Conservation (phyloP, 1,140 invertebrate species). For the Portunus trituberculatus region DNA sequence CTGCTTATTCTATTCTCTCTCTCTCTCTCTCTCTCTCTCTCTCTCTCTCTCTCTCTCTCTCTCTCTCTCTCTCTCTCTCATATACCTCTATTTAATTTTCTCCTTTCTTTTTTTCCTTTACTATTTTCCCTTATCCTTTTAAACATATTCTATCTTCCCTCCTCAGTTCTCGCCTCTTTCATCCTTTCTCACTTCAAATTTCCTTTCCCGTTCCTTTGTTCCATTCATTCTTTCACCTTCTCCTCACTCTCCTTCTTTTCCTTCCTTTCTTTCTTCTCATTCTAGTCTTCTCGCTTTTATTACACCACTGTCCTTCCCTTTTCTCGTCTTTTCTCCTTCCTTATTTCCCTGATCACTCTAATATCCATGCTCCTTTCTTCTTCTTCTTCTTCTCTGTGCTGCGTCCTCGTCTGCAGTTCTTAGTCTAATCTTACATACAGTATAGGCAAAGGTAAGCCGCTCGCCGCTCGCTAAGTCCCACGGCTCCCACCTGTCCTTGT, state of each 20-base stretch:
- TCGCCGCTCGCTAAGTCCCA: background rate
- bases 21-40: background rate
- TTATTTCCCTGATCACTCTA: background rate
- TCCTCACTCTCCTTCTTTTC: background rate
- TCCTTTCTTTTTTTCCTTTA: too few relatives aligned
- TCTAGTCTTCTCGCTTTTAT: background rate
- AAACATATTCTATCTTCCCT: background rate
- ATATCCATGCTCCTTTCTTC: background rate
- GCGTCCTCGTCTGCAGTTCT: too few relatives aligned
- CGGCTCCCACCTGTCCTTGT: background rate
- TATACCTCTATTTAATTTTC: background rate
- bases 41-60: background rate
- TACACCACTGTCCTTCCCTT: conserved; percentile 8
- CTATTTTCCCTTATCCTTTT: too few relatives aligned
- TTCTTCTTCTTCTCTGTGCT: background rate
- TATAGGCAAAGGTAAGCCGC: background rate
- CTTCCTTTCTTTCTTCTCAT: background rate
- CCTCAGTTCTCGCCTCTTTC: background rate
- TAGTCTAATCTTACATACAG: background rate
- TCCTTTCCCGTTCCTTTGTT: background rate
- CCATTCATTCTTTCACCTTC: background rate
- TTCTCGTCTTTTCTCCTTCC: background rate
- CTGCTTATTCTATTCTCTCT: background rate
- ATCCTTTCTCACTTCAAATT: background rate
- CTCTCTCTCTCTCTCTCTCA: background rate